Conservation (phyloP, 2,888 invertebrate genomes). For the Tipula helvola region DNA sequence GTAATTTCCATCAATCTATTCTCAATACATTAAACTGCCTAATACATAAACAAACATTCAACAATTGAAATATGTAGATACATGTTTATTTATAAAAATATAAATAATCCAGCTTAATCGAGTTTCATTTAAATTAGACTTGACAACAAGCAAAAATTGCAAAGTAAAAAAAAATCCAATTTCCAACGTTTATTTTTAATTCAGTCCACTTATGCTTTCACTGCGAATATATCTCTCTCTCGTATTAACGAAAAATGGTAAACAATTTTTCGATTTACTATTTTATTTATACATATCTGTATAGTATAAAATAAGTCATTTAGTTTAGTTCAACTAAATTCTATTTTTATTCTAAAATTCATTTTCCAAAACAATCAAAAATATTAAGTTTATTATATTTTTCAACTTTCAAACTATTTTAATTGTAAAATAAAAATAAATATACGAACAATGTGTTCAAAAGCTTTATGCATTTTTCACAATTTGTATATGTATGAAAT, state of each 20-base stretch:
- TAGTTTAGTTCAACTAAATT: background rate
- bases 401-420: background rate
- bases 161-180: background rate
- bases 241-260: background rate
- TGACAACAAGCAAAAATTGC: background rate
- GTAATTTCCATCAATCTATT: no score
- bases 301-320: background rate
- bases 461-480: background rate
- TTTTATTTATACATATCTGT: background rate
- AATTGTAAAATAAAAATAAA: background rate
- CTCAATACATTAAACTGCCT: background rate
- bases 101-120: background rate
- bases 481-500: background rate
- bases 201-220: background rate
- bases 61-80: background rate
- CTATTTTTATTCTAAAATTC: background rate
- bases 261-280: background rate
- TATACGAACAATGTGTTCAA: background rate
- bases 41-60: background rate
- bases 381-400: background rate
- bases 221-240: background rate
- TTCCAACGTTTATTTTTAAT: background rate
- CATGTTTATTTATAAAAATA: background rate
- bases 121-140: background rate
- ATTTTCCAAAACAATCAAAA: background rate